phyloP scores from a whole-genome alignment of 2,888 invertebrate species.

The Macaria notata region DNA sequence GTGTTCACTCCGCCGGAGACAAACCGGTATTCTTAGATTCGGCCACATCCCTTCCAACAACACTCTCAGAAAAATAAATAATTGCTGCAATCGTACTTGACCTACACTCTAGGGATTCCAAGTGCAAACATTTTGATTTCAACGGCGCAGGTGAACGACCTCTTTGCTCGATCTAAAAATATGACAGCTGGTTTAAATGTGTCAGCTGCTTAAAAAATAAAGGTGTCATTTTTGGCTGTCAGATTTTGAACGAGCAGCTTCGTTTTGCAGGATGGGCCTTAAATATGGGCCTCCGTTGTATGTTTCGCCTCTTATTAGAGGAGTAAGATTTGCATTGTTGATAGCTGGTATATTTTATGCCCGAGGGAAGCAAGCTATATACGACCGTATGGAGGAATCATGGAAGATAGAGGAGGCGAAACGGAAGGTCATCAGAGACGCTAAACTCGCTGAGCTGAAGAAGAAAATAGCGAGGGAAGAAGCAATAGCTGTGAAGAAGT shows the following conservation, averaged over 20 bases:
- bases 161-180: slow-evolving; percentile 38
- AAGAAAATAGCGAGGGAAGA: slow-evolving; percentile 60
- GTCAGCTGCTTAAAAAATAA: slow-evolving; percentile 20
- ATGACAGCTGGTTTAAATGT: slow-evolving; percentile 24
- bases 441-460: slow-evolving; percentile 50
- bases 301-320: slow-evolving; percentile 71
- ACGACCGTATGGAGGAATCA: slow-evolving; percentile 48
- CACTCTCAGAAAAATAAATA: slow-evolving; percentile 55
- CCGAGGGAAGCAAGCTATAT: slow-evolving; percentile 51
- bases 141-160: slow-evolving; percentile 47
- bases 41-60: slow-evolving; percentile 69
- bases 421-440: slow-evolving; percentile 59
- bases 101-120: slow-evolving; percentile 63
- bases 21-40: slow-evolving; percentile 86
- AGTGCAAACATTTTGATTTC: slow-evolving; percentile 33
- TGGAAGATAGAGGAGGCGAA: slow-evolving; percentile 56
- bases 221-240: slow-evolving; percentile 2
- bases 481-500: slow-evolving; percentile 44
- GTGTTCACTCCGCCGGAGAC: slow-evolving; percentile 86
- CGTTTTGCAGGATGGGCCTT: too few relatives aligned
- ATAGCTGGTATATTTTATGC: slow-evolving; percentile 67
- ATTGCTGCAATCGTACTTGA: slow-evolving; percentile 71
- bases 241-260: too few relatives aligned
- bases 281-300: slow-evolving; percentile 57
- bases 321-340: slow-evolving; percentile 56